These are phyloP conservation scores for Grantiella picta DNA, from an alignment of 2,113 vertebrate genomes.

Conservation along the genomic window DNA sequence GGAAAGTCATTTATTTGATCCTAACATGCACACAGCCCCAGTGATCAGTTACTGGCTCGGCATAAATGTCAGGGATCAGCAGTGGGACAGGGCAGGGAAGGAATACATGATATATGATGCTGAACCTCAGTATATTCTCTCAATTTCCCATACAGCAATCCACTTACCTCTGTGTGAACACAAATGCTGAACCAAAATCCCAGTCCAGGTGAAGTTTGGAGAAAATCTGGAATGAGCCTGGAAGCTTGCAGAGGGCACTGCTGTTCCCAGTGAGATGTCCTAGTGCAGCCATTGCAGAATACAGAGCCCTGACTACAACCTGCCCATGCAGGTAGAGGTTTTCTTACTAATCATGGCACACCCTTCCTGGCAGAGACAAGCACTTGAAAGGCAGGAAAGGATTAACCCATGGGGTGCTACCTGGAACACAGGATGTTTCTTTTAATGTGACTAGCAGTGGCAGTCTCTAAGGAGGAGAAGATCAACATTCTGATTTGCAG, in stretches of 20 bases:
- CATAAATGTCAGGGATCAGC: background rate
- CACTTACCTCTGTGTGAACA: background rate
- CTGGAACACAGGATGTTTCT: fast-evolving
- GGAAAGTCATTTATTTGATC: background rate
- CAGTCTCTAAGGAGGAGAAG: background rate
- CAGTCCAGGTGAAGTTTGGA: background rate
- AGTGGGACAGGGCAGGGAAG: background rate
- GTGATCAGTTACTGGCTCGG: background rate
- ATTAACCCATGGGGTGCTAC: background rate
- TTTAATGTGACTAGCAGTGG: background rate
- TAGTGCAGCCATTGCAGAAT: background rate
- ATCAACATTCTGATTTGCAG: background rate
- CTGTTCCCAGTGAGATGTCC: background rate
- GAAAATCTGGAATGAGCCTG: background rate
- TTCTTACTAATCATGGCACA: background rate
- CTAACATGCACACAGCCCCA: background rate
- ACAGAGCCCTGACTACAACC: background rate
- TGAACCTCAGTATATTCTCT: background rate
- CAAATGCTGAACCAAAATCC: background rate
- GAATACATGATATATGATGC: fast-evolving
- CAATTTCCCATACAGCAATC: background rate
- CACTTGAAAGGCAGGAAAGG: background rate
- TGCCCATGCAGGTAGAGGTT: background rate
- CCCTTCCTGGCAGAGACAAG: background rate
- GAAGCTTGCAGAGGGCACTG: background rate